phyloP scores from a whole-genome alignment of 2,113 vertebrate species.

The Formicarius rufipectus region DNA sequence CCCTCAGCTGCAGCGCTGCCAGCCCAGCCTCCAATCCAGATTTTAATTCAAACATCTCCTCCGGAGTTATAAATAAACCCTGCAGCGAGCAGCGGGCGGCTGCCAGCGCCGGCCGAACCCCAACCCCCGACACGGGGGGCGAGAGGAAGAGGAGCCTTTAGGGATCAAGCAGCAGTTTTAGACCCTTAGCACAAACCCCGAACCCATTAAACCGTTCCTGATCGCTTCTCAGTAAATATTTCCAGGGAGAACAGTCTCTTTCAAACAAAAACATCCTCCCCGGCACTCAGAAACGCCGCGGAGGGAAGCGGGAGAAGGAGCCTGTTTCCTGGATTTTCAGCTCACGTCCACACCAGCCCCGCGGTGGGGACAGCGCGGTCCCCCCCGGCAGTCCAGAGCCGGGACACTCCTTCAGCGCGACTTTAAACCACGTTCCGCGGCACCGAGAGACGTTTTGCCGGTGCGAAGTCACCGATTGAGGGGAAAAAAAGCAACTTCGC shows the following conservation, averaged over 20 bases:
- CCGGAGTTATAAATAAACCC: conserved; percentile 51
- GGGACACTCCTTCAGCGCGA: fast-evolving
- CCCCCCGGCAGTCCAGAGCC: not conserved
- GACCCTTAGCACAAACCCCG: not conserved
- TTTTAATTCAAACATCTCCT: conserved; percentile 36
- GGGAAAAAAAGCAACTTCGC: not conserved
- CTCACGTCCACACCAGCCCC: not conserved
- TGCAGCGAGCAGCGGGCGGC: not conserved
- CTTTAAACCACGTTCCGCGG: fast-evolving
- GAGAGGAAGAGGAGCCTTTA: not conserved
- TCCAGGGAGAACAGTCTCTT: not conserved
- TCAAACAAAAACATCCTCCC: conserved; percentile 30
- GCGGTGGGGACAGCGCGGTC: not conserved
- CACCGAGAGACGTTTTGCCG: fast-evolving
- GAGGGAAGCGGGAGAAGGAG: not conserved
- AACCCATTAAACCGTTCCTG: not conserved
- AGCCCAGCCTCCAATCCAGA: not conserved
- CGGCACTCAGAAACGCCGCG: not conserved
- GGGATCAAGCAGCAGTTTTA: not conserved
- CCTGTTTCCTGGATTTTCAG: conserved; percentile 3
- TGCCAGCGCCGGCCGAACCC: not conserved
- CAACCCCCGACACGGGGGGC: not conserved
- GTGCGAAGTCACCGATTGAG: fast-evolving
- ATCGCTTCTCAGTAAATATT: not conserved
- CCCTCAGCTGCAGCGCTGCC: not conserved